Base-by-base conservation (phyloP, 2,113 vertebrate species). In the Pollimyrus isidori region DNA sequence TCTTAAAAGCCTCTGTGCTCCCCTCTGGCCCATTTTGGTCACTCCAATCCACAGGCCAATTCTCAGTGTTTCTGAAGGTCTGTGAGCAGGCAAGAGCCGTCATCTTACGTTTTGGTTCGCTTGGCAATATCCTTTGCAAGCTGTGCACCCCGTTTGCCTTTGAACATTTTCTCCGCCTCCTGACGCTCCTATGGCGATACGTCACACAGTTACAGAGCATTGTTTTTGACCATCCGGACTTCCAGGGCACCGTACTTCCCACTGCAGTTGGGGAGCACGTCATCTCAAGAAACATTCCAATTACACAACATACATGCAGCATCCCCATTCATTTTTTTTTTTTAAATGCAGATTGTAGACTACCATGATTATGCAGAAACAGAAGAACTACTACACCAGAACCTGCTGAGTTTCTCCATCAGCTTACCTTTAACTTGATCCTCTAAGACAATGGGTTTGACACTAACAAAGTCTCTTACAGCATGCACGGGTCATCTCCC, bases 111-210 rank as follows among this genome's bases (percentile, higher is more conserved):
- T 98, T 99, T 99, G 89, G 97, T 96, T 96, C 97, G 97, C 96
- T 96, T 98, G 97, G 97, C 98, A 97, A 99, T 98, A 97, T 99
- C 98, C 97, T 99, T 99, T 96, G 98, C 98, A 96, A 99, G 98
- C 92, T 99, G 98, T 96, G 98, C 98, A 95, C 98, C 98, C 93
- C 97, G 97, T 97, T 99, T 99, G 95, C 98, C 98, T 96, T 98
- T 99, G 97, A 99, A 99, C 98, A 99, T 98, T 97, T 98, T 99
- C 97, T 99, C 98, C 92, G 98, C 98, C 95, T 99, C 98, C 96
- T 99, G 97, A 92, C 98, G 98, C 96, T 99, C 98, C 98, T 99
- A 96, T 92, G 96, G 96, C 92, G 87, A 97, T 96, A 97, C 95
- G 97, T 96, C 95, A 98, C 95, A 98, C 88, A 95, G 94, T 97